Base-by-base conservation (phyloP, 2,797 vertebrate species). In the Petrocephalus schoutedeni region DNA sequence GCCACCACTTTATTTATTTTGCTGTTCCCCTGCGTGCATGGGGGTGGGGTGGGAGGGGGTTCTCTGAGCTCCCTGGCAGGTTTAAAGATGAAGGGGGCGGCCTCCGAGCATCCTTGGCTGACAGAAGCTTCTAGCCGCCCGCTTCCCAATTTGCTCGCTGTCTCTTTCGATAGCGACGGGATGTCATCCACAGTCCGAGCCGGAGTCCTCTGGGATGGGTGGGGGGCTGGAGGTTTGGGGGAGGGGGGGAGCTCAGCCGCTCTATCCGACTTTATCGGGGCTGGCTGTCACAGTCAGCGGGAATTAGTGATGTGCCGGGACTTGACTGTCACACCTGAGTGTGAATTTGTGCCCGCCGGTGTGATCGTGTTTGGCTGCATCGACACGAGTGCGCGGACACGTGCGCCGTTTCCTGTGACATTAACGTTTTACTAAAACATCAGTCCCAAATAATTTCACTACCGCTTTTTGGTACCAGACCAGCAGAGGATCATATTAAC, bases 201-300 rank as follows among this genome's bases (percentile, higher is more conserved):
- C 2, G 8, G 8, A 6, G 16, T 89, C 84, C 85, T 64, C 77
- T 41, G 88, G 85, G 86, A 56, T 8, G 6, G 54, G n/a, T 1
- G 58, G 14, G 14, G 58, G 58, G 10, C 53, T 1, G 10, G 53
- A 4, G 53, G 10, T 36, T 36, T 36, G 36, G 36, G 36, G 36
- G 36, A 4, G 10, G n/a, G 58, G 58, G 89, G 88, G 88, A 8
- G 77, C 41, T 21, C 90, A 89, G 89, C 59, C 87, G 89, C 82
- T 90, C 91, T 91, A 87, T 88, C 89, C 90, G 88, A 92, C 89
- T 92, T 94, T 91, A 94, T 94, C 92, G 93, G 91, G 85, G 84
- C 14, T 88, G 90, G 89, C 92, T 91, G 89, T 89, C 91, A 90
- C 89, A 80, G 89, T 92, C 90, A 91, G 88, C 57, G 88, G 88